phyloP scores from a whole-genome alignment of 37 sponge, comb jelly and placozoan species.

The Cliona cf. orientalis region DNA sequence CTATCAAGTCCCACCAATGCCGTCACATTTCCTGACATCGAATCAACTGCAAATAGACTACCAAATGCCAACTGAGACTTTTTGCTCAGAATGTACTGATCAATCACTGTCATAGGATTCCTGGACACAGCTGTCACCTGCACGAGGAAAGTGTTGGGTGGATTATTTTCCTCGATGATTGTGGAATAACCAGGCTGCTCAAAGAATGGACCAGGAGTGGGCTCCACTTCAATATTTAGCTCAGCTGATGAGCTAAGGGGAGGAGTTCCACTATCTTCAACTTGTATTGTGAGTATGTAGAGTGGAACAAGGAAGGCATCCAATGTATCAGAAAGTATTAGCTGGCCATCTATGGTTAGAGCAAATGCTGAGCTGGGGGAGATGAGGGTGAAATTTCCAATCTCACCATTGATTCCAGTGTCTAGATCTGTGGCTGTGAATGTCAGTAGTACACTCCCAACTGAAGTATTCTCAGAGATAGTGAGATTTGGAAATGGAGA shows the following conservation, averaged over 20 bases:
- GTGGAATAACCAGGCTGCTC: constrained; percentile 22
- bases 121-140: constrained; percentile 45
- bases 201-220: constrained; percentile 51
- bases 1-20: constrained; percentile 35
- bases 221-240: constrained; percentile 35
- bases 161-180: constrained; percentile 54
- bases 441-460: constrained; percentile 11
- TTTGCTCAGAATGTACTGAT: neutral
- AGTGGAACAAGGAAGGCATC: neutral
- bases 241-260: constrained; percentile 38
- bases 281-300: constrained; percentile 47
- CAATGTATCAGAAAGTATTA: constrained; percentile 7
- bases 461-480: constrained; percentile 24
- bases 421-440: constrained; percentile 63
- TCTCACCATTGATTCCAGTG: constrained; percentile 45
- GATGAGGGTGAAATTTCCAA: constrained; percentile 8
- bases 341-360: neutral
- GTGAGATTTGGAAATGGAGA: constrained; percentile 1
- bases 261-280: constrained; percentile 52
- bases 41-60: constrained; percentile 26
- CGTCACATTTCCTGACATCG: constrained; percentile 39
- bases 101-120: constrained; percentile 13
- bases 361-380: neutral
- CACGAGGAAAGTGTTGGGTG: constrained; percentile 20
- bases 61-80: neutral